Evolutionary conservation across 2,113 vertebrate species (phyloP), one percentile per base, ranked within the genome.

Genomic region (Phyllostomus discolor): DNA sequence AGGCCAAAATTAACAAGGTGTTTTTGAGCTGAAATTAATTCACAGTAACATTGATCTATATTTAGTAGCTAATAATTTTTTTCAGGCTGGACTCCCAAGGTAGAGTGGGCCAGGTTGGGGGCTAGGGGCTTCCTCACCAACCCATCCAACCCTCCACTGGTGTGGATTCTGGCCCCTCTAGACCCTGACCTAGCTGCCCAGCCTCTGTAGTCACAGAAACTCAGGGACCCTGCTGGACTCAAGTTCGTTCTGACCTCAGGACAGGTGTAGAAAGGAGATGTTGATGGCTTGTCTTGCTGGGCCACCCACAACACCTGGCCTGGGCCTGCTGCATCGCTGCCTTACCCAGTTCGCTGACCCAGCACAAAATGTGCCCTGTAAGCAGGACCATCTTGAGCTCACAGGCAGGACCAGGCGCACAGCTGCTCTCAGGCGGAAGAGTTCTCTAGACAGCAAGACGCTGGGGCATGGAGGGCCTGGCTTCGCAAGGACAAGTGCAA

Each of bases 201-300:
- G 50, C 59, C 62, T 95, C 73, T 93, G 88, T 38, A 41, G n/a
- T 62, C 48, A 67, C 81, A 88, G 72, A 66, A 54, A 26, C 35
- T 50, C 19, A 1, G 57, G 76, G 75, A 72, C 66, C 31, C 41
- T 81, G 72, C 73, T 83, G 75, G 87, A 48, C 38, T 57, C 19
- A 8, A 76, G 79, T 84, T 86, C 4, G 0, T 93, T 59, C 73
- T 91, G 91, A 98, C 82, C 80, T 86, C 64, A 26, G 86, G 81
- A 94, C 96, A 97, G 88, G 95, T 96, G 96, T 75, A 70, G 26
- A 54, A 48, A 78, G 82, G 66, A 90, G 73, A 41, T 57, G 90
- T 92, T 88, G 85, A 89, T 62, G 62, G 69, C 59, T 91, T 54
- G 48, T 88, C 78, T 94, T 81, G 62, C 81, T 16, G 41, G 38